A percentile compares a stretch with the other conserved stretches of the same genome.
Evolutionary conservation across 2,113 vertebrate genomes (phyloP).

Genomic region (Gavia stellata): DNA sequence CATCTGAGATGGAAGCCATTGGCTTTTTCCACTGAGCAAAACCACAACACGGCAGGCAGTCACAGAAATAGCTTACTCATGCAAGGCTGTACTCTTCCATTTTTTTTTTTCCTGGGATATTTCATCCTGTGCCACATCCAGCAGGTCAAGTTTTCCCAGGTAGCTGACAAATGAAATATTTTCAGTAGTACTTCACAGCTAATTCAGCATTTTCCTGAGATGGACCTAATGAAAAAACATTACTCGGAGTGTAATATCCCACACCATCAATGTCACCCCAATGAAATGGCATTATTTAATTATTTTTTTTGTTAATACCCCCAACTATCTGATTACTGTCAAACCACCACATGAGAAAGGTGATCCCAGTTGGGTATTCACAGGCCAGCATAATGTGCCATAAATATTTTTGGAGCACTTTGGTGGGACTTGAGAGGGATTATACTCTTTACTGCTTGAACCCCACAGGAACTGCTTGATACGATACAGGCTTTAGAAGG

Average conservation of each 20-base stretch:
- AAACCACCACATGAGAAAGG: background rate
- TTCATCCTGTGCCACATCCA: background rate
- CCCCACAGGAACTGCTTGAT: slow-evolving; percentile 38
- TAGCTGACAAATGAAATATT: background rate
- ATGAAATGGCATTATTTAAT: background rate
- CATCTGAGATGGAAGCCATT: background rate
- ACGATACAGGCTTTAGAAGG: slow-evolving; percentile 4
- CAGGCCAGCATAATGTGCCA: background rate
- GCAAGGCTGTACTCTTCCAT: background rate
- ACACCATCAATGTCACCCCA: background rate
- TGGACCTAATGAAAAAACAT: background rate
- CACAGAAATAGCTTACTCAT: background rate
- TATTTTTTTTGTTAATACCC: background rate
- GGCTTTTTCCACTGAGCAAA: background rate
- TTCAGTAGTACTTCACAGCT: background rate
- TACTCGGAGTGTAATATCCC: background rate
- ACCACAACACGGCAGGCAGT: background rate
- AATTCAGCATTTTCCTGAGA: background rate
- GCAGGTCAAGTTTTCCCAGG: background rate
- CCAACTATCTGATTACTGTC: background rate
- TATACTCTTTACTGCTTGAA: slow-evolving; percentile 21
- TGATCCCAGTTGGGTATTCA: background rate
- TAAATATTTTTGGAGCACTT: background rate
- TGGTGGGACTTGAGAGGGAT: slow-evolving; percentile 37
- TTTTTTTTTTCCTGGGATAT: background rate